A percentile compares a stretch with the other conserved stretches of the same genome.
phyloP scores from a whole-genome alignment of 2,797 vertebrate species.

The Agapornis canus region DNA sequence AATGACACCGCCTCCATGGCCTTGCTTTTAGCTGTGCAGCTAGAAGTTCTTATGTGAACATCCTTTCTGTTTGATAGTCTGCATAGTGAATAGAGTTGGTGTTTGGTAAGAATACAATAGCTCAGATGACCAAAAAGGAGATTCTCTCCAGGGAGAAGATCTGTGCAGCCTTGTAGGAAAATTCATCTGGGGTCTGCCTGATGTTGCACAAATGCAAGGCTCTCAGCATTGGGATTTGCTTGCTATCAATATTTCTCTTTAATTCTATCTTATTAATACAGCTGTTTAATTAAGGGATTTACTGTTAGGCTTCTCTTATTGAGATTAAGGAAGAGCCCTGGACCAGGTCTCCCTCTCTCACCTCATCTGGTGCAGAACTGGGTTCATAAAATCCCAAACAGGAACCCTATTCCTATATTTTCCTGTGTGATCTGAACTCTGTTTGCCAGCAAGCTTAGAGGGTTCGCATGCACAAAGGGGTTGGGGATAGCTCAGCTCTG shows the following conservation, averaged over 20 bases:
- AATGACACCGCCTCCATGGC: fast-evolving
- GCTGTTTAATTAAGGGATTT: neutral
- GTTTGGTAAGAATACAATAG: neutral
- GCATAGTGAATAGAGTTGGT: fast-evolving
- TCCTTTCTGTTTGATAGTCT: neutral
- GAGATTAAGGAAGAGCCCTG: neutral
- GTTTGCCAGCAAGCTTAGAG: neutral
- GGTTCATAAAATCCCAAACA: neutral
- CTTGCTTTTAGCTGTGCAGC: neutral
- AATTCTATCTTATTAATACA: neutral
- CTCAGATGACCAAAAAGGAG: neutral
- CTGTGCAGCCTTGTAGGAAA: neutral
- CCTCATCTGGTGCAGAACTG: neutral
- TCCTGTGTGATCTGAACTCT: neutral
- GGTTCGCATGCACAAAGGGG: neutral
- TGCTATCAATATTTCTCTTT: neutral
- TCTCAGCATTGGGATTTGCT: neutral
- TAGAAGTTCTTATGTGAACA: neutral
- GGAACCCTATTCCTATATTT: neutral
- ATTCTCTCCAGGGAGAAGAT: neutral
- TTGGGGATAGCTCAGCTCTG: neutral
- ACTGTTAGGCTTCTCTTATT: neutral
- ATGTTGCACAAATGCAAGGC: neutral
- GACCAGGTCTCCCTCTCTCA: neutral
- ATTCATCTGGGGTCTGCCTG: neutral